Evolutionary conservation across 2,888 invertebrate species (phyloP).

Genomic region (Phalera bucephala): DNA sequence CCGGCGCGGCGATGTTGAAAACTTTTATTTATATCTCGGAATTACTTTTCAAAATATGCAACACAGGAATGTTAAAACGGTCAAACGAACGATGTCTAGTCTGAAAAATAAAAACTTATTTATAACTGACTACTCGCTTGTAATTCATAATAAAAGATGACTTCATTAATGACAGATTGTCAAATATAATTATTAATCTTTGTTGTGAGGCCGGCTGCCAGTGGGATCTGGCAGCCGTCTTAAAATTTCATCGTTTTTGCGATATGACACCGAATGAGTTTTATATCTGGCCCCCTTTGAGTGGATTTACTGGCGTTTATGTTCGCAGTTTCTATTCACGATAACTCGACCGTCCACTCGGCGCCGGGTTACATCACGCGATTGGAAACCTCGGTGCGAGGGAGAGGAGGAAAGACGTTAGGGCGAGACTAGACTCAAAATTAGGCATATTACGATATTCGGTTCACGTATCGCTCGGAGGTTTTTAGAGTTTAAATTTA

Average conservation of each 20-base stretch:
- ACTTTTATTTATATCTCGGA: constrained; percentile 10
- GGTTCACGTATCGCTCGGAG: constrained; percentile 58
- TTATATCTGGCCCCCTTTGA: constrained; percentile 33
- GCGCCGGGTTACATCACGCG: constrained; percentile 75
- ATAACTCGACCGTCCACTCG: constrained; percentile 49
- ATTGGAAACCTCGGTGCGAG: constrained; percentile 71
- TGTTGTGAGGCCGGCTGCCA: constrained; percentile 12
- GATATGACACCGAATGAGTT: constrained; percentile 35
- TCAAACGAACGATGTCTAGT: constrained; percentile 15
- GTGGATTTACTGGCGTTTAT: constrained; percentile 24
- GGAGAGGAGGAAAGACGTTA: constrained; percentile 53
- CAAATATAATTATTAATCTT: constrained; percentile 16
- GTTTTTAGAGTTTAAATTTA: constrained; percentile 72
- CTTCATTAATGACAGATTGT: constrained; percentile 23
- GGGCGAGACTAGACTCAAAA: constrained; percentile 60
- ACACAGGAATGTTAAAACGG: constrained; percentile 18
- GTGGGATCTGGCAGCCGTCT: constrained; percentile 30
- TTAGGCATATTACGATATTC: constrained; percentile 46
- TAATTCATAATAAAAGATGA: constrained; percentile 18
- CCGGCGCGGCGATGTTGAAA: constrained; percentile 9
- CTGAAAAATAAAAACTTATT: constrained; percentile 19
- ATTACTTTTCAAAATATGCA: constrained; percentile 16
- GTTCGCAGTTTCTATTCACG: constrained; percentile 32
- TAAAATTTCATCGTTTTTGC: constrained; percentile 26
- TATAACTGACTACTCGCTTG: constrained; percentile 11